phyloP scores from a whole-genome alignment of 2,113 vertebrate species.

The Climacteris rufus region DNA sequence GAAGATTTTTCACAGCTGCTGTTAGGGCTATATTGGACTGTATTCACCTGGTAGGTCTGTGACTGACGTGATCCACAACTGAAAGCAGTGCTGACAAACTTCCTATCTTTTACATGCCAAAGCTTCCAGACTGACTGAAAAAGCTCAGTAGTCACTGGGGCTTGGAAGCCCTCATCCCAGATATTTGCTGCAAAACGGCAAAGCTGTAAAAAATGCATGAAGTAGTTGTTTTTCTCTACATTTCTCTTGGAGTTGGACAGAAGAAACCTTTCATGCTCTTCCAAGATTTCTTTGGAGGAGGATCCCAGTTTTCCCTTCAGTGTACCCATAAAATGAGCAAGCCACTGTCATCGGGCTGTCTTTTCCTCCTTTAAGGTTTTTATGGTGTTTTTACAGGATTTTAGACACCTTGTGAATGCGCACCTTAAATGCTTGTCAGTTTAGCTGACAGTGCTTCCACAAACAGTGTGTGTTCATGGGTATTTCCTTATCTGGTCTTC shows the following conservation, averaged over 20 bases:
- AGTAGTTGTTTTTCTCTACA: neutral
- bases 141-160: neutral
- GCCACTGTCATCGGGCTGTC: neutral
- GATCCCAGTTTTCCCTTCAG: neutral
- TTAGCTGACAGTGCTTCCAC: neutral
- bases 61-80: neutral
- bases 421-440: neutral
- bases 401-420: neutral
- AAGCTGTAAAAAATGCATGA: neutral
- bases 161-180: neutral
- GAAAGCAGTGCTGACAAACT: neutral
- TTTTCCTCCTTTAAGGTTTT: neutral
- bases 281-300: neutral
- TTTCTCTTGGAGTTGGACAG: neutral
- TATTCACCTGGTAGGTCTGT: neutral
- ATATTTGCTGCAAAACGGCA: neutral
- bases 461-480: neutral
- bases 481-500: neutral
- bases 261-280: neutral
- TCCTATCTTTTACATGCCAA: neutral
- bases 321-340: neutral
- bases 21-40: neutral
- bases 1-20: neutral
- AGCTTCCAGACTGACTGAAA: neutral
- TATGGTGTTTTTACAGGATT: neutral